Percentiles rank a stretch among this genome's conserved stretches.
phyloP scores from a whole-genome alignment of 2,113 vertebrate species.

The Chionis minor region DNA sequence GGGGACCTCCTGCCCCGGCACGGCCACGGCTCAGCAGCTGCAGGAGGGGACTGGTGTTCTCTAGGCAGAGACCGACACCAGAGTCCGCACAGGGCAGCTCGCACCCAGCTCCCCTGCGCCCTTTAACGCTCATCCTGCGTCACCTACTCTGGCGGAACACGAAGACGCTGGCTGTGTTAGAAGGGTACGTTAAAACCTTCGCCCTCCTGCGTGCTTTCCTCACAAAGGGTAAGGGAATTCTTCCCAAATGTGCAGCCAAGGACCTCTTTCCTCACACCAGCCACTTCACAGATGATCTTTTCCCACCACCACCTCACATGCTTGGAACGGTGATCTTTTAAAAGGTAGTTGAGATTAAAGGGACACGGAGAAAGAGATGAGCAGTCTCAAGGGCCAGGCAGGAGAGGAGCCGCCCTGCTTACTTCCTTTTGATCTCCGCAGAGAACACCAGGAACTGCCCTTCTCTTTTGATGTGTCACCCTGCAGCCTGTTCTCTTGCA shows the following conservation, averaged over 20 bases:
- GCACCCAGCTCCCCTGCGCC: neutral
- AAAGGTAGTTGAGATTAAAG: neutral
- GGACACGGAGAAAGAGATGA: neutral
- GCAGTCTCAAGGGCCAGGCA: neutral
- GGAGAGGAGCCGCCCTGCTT: neutral
- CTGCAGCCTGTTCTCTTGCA: neutral
- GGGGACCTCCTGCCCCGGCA: neutral
- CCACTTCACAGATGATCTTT: neutral
- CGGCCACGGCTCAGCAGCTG: neutral
- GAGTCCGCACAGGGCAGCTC: neutral
- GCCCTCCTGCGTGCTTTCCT: neutral
- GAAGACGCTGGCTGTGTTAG: neutral
- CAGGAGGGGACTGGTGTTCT: neutral
- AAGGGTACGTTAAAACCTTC: neutral
- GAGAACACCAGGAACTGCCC: neutral
- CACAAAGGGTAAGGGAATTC: neutral
- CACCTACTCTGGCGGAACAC: neutral
- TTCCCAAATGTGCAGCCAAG: neutral
- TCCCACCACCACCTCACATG: neutral
- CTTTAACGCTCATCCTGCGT: neutral
- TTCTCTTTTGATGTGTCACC: slow-evolving; percentile 47
- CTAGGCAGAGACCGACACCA: neutral
- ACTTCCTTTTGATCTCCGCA: neutral
- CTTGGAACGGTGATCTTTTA: neutral
- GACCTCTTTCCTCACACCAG: neutral